Base-by-base conservation (phyloP, 2,113 vertebrate genomes). In the Aythya baeri region DNA sequence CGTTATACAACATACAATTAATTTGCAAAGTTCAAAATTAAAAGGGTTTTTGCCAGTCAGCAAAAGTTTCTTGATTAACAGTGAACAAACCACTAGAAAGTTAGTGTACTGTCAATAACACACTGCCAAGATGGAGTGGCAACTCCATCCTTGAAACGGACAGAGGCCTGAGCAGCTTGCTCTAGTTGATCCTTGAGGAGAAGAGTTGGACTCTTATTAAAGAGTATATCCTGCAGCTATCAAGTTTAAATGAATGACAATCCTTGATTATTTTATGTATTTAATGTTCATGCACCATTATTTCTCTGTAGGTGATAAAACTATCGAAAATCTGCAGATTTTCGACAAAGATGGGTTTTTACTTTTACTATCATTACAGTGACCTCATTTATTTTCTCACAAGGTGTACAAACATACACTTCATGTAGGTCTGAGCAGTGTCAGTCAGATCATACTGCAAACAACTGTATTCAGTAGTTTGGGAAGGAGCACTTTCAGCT, bases 401-500 rank as follows among this genome's bases (percentile, higher is more conserved):
- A 44, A 36, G 8, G 20, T 34, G 2, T 25, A 54, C 9, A 72
- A 86, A 38, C 5, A 55, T 22, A 36, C 17, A 6, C 34, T 66
- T 32, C 25, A 20, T 18, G 15, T 23, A 9, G 7, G 5, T 32
- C 34, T 81, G 50, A 59, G n/a, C 1, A 85, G 16, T 15, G 49
- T 14, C 32, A 13, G 7, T 0, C 14, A 74, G 61, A 52, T 13
- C 18, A 16, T 1, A 54, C 10, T 49, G 46, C 3, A 49, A 85
- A 59, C 0, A 75, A 36, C 0, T 31, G 8, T 4, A 17, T 0
- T 2, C 38, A 65, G 2, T 15, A 41, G 62, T 78, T 75, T 62
- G 9, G 77, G 70, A 57, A 57, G 32, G 12, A 70, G 15, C 13
- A 46, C 34, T 83, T 80, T 68, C 66, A 85, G 26, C n/a, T 71